Evolutionary conservation across 2,113 vertebrate genomes (phyloP).

Genomic region (Brachirus orientalis): DNA sequence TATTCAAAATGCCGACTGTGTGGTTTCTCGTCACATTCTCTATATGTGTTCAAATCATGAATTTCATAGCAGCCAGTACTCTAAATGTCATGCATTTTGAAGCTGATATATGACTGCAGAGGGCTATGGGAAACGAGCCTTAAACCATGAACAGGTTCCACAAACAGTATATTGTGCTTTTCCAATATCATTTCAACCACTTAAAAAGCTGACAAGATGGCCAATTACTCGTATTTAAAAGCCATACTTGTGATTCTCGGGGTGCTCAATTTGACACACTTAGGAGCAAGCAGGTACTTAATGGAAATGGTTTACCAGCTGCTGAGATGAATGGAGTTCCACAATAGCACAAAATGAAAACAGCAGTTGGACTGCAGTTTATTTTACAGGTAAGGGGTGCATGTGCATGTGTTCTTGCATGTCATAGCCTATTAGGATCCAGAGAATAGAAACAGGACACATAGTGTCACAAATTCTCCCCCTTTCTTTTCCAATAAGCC

Average conservation of each 20-base stretch:
- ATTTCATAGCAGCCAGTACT: conserved; percentile 41
- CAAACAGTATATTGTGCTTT: conserved; percentile 8
- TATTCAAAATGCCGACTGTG: conserved; percentile 8
- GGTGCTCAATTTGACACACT: conserved; percentile 25
- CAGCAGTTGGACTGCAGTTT: conserved; percentile 30
- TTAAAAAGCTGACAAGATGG: conserved; percentile 7
- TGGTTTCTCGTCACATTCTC: conserved; percentile 1
- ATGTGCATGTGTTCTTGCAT: conserved; percentile 27
- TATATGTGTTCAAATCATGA: conserved; percentile 42
- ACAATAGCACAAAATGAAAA: conserved; percentile 17
- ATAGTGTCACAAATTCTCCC: neutral
- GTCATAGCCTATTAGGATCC: conserved; percentile 14
- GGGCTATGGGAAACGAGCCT: conserved; percentile 13
- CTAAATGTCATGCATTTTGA: conserved; percentile 37
- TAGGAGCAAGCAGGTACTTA: neutral
- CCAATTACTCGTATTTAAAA: conserved; percentile 49
- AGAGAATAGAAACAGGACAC: neutral
- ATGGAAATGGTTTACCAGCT: conserved; percentile 46
- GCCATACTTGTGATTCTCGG: conserved; percentile 8
- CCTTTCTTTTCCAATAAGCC: neutral
- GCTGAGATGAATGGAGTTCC: conserved; percentile 27
- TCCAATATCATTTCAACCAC: conserved; percentile 11
- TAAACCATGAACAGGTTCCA: neutral
- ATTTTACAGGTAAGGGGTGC: conserved; percentile 7
- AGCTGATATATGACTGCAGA: conserved; percentile 41